These are phyloP conservation scores for Panopea generosa DNA, from an alignment of 2,888 invertebrate genomes.

Conservation along the genomic window DNA sequence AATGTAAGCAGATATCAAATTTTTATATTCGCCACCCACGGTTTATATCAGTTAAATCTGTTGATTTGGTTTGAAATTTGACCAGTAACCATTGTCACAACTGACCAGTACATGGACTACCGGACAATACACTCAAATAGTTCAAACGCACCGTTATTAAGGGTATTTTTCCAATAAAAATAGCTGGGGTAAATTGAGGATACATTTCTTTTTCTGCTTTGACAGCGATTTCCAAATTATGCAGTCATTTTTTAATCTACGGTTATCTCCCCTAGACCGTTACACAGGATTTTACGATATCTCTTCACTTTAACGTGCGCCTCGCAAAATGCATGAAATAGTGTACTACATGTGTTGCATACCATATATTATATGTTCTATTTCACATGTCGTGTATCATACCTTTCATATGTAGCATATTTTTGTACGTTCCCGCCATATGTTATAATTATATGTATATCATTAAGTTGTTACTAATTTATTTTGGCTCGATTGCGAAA, in stretches of 20 bases:
- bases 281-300: background rate
- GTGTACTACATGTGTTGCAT: too few species aligned
- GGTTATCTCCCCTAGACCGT: constrained; percentile 32
- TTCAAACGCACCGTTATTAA: constrained; percentile 35
- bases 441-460: too few species aligned
- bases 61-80: constrained; percentile 24
- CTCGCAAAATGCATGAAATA: too few species aligned
- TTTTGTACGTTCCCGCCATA: too few species aligned
- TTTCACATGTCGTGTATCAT: too few species aligned
- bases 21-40: constrained; percentile 29
- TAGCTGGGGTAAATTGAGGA: constrained; percentile 16
- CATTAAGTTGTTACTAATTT: too few species aligned
- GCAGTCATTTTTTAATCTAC: too few species aligned
- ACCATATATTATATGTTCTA: too few species aligned
- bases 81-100: constrained; percentile 13
- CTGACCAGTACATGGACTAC: constrained; percentile 22
- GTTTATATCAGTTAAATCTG: constrained; percentile 21
- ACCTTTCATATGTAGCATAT: too few species aligned
- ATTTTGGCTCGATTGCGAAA: too few species aligned
- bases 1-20: constrained; percentile 19
- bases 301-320: too few species aligned
- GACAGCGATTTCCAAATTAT: background rate
- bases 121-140: constrained; percentile 21
- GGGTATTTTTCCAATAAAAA: constrained; percentile 16
- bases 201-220: constrained; percentile 4